A percentile compares a stretch with the other conserved stretches of the same genome.
phyloP scores from a whole-genome alignment of 2,113 vertebrate genomes.

The Clupea harengus region DNA sequence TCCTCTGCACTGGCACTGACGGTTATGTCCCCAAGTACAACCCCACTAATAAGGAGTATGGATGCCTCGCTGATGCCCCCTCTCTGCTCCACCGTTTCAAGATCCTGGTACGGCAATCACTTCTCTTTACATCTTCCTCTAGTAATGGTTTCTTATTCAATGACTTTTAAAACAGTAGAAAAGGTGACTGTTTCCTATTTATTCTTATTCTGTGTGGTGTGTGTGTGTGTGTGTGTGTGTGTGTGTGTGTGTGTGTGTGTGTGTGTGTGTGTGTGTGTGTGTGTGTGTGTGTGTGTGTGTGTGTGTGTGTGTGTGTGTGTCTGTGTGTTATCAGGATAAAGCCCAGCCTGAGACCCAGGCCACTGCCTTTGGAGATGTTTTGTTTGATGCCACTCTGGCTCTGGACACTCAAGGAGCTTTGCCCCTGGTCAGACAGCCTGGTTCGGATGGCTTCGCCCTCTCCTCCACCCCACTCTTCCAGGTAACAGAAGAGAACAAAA shows the following conservation, averaged over 20 bases:
- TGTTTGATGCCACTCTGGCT: conserved; percentile 44
- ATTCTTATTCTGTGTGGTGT: background rate
- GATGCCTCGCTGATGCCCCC: conserved; percentile 71
- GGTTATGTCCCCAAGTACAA: conserved; percentile 77
- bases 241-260: background rate
- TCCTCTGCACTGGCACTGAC: conserved; percentile 77
- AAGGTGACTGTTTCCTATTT: too few species aligned
- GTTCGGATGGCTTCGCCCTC: conserved; percentile 47
- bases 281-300: background rate
- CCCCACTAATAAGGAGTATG: conserved; percentile 69
- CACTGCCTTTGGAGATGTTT: conserved; percentile 36
- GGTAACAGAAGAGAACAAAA: conserved; percentile 20
- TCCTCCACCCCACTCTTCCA: conserved; percentile 47
- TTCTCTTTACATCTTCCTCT: background rate
- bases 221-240: background rate
- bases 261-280: conserved; percentile 3
- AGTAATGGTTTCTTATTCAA: background rate
- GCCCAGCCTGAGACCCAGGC: conserved; percentile 52
- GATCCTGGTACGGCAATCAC: conserved; percentile 63
- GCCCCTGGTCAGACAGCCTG: conserved; percentile 39
- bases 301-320: conserved; percentile 13
- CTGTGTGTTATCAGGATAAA: conserved; percentile 42
- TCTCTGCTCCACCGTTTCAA: conserved; percentile 76
- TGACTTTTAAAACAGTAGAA: background rate
- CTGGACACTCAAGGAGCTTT: conserved; percentile 41